Percentiles rank a stretch among this genome's conserved stretches.
phyloP scores from a whole-genome alignment of 2,113 vertebrate genomes.

The Xiphias gladius region DNA sequence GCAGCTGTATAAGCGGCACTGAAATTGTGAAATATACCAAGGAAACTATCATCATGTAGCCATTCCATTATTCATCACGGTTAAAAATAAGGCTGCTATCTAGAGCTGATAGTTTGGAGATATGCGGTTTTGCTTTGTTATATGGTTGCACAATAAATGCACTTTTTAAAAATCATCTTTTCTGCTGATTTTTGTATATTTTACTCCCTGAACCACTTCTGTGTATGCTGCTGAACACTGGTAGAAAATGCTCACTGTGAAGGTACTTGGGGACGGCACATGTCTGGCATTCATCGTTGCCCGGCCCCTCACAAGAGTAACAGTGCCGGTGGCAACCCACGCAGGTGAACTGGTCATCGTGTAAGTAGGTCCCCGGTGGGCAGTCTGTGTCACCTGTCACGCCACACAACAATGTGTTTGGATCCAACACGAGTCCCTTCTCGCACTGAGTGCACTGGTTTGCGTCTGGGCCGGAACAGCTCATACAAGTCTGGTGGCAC shows the following conservation, averaged over 20 bases:
- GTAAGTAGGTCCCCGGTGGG: slow-evolving; percentile 81
- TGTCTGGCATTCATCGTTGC: slow-evolving; percentile 75
- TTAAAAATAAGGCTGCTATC: background rate
- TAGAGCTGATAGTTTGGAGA: background rate
- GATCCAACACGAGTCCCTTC: slow-evolving; percentile 80
- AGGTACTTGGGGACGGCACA: slow-evolving; percentile 80
- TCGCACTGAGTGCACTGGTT: slow-evolving; percentile 85
- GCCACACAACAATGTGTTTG: slow-evolving; percentile 82
- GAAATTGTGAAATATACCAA: background rate
- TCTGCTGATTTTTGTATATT: background rate
- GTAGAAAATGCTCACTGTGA: slow-evolving; percentile 75
- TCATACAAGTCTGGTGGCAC: slow-evolving; percentile 85
- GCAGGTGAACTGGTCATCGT: slow-evolving; percentile 85
- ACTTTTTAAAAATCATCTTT: background rate
- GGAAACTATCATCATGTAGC: background rate
- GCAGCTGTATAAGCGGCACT: too few species aligned
- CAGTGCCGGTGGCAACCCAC: slow-evolving; percentile 79
- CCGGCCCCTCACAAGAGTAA: slow-evolving; percentile 79
- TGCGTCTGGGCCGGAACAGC: slow-evolving; percentile 79
- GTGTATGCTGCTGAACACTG: background rate
- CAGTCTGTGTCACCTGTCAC: slow-evolving; percentile 83
- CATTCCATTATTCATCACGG: background rate
- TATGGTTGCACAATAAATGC: background rate
- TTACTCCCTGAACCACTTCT: background rate
- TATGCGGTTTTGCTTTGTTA: background rate